phyloP scores from a whole-genome alignment of 1,140 invertebrate genomes.

The Apis dorsata region DNA sequence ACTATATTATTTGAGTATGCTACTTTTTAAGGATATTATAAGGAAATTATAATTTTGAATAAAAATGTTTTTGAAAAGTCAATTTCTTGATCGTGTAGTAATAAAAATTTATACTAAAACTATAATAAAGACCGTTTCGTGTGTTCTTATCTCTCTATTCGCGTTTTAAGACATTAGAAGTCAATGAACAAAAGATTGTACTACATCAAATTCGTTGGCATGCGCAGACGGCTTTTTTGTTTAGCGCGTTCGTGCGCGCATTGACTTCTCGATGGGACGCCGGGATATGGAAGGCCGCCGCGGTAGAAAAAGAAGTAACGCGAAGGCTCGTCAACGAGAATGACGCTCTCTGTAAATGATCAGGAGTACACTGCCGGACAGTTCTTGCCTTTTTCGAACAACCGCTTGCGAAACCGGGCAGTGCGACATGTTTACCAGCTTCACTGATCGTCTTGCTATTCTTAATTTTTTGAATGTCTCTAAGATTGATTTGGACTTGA shows the following conservation, averaged over 20 bases:
- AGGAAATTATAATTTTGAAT: too few species aligned
- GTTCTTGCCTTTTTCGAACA: slow-evolving; percentile 23
- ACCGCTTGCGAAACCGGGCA: slow-evolving; percentile 11
- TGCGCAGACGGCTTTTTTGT: background rate
- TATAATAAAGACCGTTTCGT: background rate
- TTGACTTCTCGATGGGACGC: slow-evolving; percentile 14
- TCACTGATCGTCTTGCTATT: slow-evolving; percentile 3
- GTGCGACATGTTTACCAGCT: background rate
- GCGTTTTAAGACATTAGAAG: background rate
- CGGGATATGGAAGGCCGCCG: slow-evolving; percentile 16
- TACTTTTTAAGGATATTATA: too few species aligned
- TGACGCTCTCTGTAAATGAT: slow-evolving; percentile 37
- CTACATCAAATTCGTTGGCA: background rate
- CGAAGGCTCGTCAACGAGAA: slow-evolving; percentile 29
- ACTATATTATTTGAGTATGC: too few species aligned
- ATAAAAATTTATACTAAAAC: background rate
- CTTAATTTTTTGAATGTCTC: background rate
- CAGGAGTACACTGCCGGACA: slow-evolving; percentile 23
- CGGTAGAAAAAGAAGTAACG: slow-evolving; percentile 29
- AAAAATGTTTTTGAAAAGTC: too few species aligned
- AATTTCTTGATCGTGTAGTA: background rate
- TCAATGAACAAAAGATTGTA: background rate
- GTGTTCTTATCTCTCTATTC: background rate
- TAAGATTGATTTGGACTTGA: background rate
- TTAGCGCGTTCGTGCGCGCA: background rate